These are phyloP conservation scores for Sparidentex hasta DNA, from an alignment of 2,797 vertebrate species.

Conservation along the genomic window DNA sequence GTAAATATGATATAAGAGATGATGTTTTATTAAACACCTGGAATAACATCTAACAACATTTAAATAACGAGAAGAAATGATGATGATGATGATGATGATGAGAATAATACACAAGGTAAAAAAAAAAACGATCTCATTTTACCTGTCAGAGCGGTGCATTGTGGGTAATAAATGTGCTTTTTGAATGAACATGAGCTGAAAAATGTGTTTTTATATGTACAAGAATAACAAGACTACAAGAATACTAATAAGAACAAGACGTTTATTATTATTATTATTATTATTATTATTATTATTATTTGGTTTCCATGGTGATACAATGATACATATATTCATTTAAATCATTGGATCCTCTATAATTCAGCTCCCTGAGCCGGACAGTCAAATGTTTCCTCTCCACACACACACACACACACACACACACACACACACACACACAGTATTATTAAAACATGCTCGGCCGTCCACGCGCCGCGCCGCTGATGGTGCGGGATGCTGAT, in stretches of 20 bases:
- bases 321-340: background rate
- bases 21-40: no score
- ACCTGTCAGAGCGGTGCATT: no score
- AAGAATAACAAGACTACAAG: no score
- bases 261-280: background rate
- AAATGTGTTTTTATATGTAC: no score
- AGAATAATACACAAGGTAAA: no score
- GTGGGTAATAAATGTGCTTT: no score
- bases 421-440: background rate
- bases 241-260: background rate
- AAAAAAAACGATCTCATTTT: no score
- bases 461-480: conserved; percentile 8
- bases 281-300: background rate
- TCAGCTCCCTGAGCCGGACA: background rate
- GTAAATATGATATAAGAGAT: no score
- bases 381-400: background rate
- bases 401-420: background rate
- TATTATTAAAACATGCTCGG: conserved; percentile 45
- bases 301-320: background rate
- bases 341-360: background rate
- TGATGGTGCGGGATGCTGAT: conserved; percentile 22
- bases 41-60: no score
- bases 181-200: no score
- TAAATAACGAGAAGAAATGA: no score
- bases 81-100: no score